phyloP scores from a whole-genome alignment of 2,888 invertebrate genomes.

The Hyposoter dolosus region DNA sequence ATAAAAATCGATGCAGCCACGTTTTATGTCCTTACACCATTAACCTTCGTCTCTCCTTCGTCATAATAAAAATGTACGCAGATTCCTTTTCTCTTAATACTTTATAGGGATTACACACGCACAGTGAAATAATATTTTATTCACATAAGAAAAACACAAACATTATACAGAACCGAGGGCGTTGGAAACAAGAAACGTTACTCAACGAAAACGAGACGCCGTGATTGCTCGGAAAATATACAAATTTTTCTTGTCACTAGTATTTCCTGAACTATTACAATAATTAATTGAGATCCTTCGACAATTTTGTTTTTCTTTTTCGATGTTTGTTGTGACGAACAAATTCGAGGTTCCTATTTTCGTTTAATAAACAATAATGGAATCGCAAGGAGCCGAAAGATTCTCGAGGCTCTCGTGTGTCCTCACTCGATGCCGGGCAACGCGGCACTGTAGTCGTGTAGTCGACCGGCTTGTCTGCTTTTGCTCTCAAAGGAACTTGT shows the following conservation, averaged over 20 bases:
- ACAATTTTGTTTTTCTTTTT: neutral
- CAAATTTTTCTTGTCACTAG: neutral
- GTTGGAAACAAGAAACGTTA: neutral
- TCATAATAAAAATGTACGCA: constrained; percentile 17
- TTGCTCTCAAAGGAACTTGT: constrained; percentile 46
- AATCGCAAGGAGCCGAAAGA: neutral
- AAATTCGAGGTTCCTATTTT: neutral
- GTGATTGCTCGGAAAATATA: neutral
- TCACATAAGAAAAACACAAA: neutral
- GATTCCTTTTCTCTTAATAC: constrained; percentile 26
- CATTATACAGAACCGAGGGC: neutral
- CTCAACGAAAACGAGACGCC: neutral
- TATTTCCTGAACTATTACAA: neutral
- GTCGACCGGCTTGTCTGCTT: constrained; percentile 56
- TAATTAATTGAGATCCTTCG: neutral
- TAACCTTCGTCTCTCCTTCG: constrained; percentile 31
- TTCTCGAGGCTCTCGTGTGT: constrained; percentile 15
- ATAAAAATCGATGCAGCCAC: constrained; percentile 2
- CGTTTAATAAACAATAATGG: neutral
- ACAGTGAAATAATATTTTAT: neutral
- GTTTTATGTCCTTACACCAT: constrained; percentile 14
- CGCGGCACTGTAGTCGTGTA: constrained; percentile 53
- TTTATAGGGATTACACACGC: neutral
- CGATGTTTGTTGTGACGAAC: neutral
- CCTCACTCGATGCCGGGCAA: constrained; percentile 59